These are phyloP conservation scores for Cheilosia grossa DNA, from an alignment of 2,888 invertebrate species.

Conservation along the genomic window DNA sequence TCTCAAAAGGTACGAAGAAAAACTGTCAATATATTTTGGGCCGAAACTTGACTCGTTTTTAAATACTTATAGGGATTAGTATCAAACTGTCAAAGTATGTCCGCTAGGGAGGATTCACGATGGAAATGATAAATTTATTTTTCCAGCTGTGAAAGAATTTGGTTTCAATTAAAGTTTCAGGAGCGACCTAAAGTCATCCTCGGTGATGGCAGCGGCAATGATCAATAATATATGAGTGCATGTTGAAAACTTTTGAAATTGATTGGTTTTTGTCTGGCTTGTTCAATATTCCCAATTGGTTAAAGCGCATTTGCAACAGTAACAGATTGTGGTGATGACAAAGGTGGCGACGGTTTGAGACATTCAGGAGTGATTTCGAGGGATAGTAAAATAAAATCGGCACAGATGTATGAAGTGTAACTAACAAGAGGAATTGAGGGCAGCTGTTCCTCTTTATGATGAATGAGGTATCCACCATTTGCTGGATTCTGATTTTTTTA, in stretches of 20 bases:
- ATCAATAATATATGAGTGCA: neutral
- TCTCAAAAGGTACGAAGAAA: slow-evolving; percentile 31
- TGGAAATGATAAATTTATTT: slow-evolving; percentile 38
- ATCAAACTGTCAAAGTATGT: slow-evolving; percentile 4
- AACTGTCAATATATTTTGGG: slow-evolving; percentile 27
- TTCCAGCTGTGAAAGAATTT: slow-evolving; percentile 21
- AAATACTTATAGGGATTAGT: slow-evolving; percentile 48
- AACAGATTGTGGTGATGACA: neutral
- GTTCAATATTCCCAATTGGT: neutral
- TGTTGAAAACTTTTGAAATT: neutral
- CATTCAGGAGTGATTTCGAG: too few relatives aligned
- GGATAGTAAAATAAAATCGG: too few relatives aligned
- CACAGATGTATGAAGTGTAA: too few relatives aligned
- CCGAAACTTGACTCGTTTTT: slow-evolving; percentile 34
- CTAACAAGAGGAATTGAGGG: too few relatives aligned
- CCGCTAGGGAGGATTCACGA: neutral
- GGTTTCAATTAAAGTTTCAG: slow-evolving; percentile 49
- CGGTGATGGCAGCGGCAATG: neutral
- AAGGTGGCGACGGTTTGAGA: neutral
- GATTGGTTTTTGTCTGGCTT: slow-evolving; percentile 1
- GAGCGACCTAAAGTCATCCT: slow-evolving; percentile 12
- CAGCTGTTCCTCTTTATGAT: too few relatives aligned
- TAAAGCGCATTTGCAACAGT: neutral
- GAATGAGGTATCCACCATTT: too few relatives aligned
- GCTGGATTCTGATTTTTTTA: too few relatives aligned